Conservation (phyloP, 2,797 vertebrate genomes). For the Typhlichthys eigenmanni region DNA sequence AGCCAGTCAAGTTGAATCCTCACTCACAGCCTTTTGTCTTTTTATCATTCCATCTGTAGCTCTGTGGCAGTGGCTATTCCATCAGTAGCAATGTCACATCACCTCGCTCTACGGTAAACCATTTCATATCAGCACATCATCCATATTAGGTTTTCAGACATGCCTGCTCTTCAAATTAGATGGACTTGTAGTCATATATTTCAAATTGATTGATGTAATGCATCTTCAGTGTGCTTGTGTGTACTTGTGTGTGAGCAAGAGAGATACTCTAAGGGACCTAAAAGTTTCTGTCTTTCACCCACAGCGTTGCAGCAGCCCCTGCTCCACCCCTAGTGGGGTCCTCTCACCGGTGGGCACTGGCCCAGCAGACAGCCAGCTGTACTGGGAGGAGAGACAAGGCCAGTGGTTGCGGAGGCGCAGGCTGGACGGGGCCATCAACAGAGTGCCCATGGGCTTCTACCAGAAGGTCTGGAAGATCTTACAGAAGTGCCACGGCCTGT, state of each 20-base stretch:
- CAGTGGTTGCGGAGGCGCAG: slow-evolving; percentile 95
- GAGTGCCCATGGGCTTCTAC: slow-evolving; percentile 95
- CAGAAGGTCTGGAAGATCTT: slow-evolving; percentile 97
- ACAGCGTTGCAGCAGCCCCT: slow-evolving; percentile 89
- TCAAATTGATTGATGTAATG: background rate
- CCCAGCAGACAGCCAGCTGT: slow-evolving; percentile 72
- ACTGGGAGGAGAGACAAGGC: slow-evolving; percentile 91
- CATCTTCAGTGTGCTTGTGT: slow-evolving; percentile 26
- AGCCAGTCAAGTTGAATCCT: background rate
- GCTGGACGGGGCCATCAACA: slow-evolving; percentile 95
- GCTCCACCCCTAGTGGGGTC: slow-evolving; percentile 87
- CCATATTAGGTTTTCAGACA: background rate
- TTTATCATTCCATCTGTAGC: slow-evolving; percentile 71
- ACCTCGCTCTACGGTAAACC: slow-evolving; percentile 88
- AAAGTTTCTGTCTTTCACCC: background rate
- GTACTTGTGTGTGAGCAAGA: slow-evolving; percentile 4
- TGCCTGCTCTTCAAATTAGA: slow-evolving; percentile 6
- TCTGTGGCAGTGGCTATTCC: slow-evolving; percentile 83
- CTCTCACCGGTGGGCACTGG: slow-evolving; percentile 83
- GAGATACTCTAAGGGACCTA: too few relatives aligned
- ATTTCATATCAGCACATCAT: slow-evolving; percentile 38
- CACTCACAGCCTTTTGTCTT: slow-evolving; percentile 20
- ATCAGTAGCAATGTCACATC: slow-evolving; percentile 82
- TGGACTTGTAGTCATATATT: too few relatives aligned
- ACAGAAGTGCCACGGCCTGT: slow-evolving; percentile 97